These are phyloP conservation scores for Hyposoter didymator DNA, from an alignment of 2,888 invertebrate genomes.

Conservation along the genomic window DNA sequence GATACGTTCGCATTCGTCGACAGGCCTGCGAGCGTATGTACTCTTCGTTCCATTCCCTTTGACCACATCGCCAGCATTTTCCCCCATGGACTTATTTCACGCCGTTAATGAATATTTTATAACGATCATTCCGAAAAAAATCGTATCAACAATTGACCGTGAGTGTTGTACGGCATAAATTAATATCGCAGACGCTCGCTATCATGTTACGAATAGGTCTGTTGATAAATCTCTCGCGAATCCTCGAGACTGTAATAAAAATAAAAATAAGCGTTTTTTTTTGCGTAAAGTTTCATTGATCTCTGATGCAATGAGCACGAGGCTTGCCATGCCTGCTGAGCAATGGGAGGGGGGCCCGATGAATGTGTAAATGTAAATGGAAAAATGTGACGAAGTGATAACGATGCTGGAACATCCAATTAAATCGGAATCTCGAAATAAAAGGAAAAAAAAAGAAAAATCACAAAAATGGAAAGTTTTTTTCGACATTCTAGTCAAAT, in stretches of 20 bases:
- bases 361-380: not conserved
- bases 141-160: not conserved
- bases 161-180: not conserved
- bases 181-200: not conserved
- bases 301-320: conserved; percentile 69
- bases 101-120: not conserved
- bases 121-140: not conserved
- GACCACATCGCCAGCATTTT: not conserved
- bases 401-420: not conserved
- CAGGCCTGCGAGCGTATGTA: not conserved
- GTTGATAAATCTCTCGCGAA: conserved; percentile 9
- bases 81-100: not conserved
- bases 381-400: not conserved
- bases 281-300: conserved; percentile 75
- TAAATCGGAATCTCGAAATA: not conserved
- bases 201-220: conserved; percentile 23
- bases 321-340: conserved; percentile 25
- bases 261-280: conserved; percentile 14
- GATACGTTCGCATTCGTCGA: not conserved
- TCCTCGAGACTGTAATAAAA: conserved; percentile 17
- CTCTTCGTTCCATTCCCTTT: not conserved
- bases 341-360: not conserved
- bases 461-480: not conserved
- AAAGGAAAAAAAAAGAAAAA: not conserved
- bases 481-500: too few relatives aligned